Evolutionary conservation across 2,113 vertebrate species (phyloP).

Genomic region (Corythaeola cristata): DNA sequence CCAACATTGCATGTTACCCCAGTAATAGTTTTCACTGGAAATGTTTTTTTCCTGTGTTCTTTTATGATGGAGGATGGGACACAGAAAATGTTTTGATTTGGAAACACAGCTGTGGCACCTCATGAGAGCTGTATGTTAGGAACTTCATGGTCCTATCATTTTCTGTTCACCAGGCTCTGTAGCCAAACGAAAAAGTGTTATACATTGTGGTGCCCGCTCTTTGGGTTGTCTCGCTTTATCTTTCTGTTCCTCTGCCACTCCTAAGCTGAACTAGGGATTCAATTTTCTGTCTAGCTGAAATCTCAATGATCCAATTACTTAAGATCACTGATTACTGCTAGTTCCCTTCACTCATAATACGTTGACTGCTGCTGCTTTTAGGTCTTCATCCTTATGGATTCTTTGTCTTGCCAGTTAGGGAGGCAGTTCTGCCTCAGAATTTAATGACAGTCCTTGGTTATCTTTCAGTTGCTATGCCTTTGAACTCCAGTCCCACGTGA

Average conservation of each 20-base stretch:
- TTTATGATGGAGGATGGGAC: not conserved
- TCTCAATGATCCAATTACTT: conserved; percentile 41
- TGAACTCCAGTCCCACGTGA: not conserved
- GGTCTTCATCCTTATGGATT: not conserved
- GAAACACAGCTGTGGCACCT: not conserved
- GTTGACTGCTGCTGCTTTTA: not conserved
- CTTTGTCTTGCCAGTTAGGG: not conserved
- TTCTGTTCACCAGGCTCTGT: not conserved
- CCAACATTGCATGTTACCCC: fast-evolving
- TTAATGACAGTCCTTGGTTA: not conserved
- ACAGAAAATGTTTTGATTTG: not conserved
- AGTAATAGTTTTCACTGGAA: not conserved
- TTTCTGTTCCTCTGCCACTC: not conserved
- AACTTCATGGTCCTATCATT: not conserved
- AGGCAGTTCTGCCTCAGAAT: not conserved
- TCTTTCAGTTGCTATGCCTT: not conserved
- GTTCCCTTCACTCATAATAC: conserved; percentile 22
- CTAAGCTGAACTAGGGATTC: not conserved
- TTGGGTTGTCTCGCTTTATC: not conserved
- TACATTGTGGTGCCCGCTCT: not conserved
- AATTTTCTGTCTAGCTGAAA: conserved; percentile 26
- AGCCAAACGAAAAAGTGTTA: not conserved
- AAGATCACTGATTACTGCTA: not conserved
- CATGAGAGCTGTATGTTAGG: not conserved
- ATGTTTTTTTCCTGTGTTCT: not conserved